Conservation (phyloP, 1,140 invertebrate genomes). For the Bombus confusus region DNA sequence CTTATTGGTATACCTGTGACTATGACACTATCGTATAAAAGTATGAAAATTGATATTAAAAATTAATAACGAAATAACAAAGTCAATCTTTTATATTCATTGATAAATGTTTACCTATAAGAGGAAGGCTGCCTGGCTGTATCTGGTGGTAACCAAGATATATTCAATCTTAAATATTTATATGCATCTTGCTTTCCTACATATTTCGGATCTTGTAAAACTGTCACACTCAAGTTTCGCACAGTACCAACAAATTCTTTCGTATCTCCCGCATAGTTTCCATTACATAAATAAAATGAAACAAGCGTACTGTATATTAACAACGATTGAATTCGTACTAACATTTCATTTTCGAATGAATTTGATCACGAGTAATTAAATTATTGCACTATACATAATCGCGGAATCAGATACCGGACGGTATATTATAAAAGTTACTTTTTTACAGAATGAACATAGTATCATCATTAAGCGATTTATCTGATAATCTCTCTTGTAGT, state of each 20-base stretch:
- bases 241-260: slow-evolving; percentile 34
- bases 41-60: not conserved
- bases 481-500: slow-evolving; percentile 45
- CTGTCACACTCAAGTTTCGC: slow-evolving; percentile 48
- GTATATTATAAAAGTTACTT: not conserved
- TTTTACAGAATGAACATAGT: not conserved
- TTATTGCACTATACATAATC: not conserved
- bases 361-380: not conserved
- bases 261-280: slow-evolving; percentile 5
- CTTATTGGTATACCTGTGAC: slow-evolving; percentile 43
- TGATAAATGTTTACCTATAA: slow-evolving; percentile 62
- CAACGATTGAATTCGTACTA: slow-evolving; percentile 10
- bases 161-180: slow-evolving; percentile 62
- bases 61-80: not conserved
- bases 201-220: slow-evolving; percentile 30
- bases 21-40: slow-evolving; percentile 48
- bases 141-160: slow-evolving; percentile 67
- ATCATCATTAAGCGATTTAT: slow-evolving; percentile 42
- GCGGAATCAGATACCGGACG: not conserved
- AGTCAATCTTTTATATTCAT: slow-evolving; percentile 13
- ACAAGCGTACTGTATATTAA: not conserved
- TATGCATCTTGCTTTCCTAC: not conserved
- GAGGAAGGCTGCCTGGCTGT: slow-evolving; percentile 48
- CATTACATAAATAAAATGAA: slow-evolving; percentile 3
- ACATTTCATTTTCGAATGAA: slow-evolving; percentile 53